A percentile compares a stretch with the other conserved stretches of the same genome.
Conservation (phyloP, 92 coral and sea anemone species). For the Pocillopora grandis region DNA sequence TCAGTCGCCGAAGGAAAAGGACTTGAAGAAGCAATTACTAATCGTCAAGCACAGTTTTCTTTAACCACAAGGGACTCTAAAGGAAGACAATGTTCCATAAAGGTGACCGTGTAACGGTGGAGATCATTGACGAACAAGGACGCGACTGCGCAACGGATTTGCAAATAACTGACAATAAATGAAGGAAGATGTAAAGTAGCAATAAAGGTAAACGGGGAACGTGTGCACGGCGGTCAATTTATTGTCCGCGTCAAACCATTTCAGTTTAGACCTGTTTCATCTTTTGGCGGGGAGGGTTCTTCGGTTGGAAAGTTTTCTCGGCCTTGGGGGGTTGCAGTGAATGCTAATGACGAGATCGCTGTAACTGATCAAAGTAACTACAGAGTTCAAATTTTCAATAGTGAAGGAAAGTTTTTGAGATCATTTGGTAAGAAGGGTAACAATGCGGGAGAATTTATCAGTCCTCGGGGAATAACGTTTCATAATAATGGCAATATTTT, state of each 20-base stretch:
- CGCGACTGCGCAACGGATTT: neutral
- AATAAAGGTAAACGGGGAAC: neutral
- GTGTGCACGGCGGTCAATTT: neutral
- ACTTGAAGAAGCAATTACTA: slow-evolving; percentile 1
- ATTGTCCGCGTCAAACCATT: neutral
- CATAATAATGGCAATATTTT: slow-evolving; percentile 12
- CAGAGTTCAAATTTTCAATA: neutral
- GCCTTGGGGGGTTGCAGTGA: slow-evolving; percentile 14
- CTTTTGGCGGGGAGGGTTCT: neutral
- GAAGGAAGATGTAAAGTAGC: neutral
- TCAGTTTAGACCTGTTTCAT: slow-evolving; percentile 10
- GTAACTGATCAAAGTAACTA: neutral
- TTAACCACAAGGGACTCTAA: slow-evolving; percentile 2
- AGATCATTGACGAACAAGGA: slow-evolving; percentile 4
- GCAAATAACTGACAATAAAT: neutral
- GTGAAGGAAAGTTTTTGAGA: neutral
- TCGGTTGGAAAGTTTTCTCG: neutral
- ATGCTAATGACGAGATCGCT: neutral
- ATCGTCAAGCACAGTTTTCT: slow-evolving; percentile 15
- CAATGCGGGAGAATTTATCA: neutral
- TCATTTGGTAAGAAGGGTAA: neutral
- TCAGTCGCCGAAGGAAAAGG: neutral
- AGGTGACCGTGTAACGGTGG: slow-evolving; percentile 5
- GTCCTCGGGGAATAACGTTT: neutral
- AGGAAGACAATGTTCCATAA: neutral